Conservation (phyloP, 2,797 vertebrate genomes). For the Anableps anableps region DNA sequence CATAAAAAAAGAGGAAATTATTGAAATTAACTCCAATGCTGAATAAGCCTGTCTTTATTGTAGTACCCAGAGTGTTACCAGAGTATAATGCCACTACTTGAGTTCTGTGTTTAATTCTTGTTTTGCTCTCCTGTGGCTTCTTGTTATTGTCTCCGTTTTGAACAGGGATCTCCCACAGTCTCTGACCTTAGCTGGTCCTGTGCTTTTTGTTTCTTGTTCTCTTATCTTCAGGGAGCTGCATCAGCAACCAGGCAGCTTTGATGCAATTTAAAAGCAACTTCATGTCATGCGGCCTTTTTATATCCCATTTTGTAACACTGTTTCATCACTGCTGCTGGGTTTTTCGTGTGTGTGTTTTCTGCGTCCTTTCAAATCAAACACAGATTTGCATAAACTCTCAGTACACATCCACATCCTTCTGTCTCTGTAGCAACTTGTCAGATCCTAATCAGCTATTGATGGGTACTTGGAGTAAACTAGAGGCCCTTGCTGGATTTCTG, state of each 20-base stretch:
- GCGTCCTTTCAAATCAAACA: slow-evolving; percentile 19
- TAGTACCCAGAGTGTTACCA: not conserved
- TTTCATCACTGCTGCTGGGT: slow-evolving; percentile 6
- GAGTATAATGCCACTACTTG: not conserved
- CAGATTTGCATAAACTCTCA: slow-evolving; percentile 4
- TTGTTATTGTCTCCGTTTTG: slow-evolving; percentile 24
- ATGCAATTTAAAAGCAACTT: slow-evolving; percentile 45
- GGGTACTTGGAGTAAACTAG: slow-evolving; percentile 33
- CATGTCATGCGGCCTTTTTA: slow-evolving; percentile 20
- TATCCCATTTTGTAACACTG: slow-evolving; percentile 18
- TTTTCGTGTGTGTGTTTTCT: slow-evolving; percentile 36
- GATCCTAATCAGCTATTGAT: slow-evolving; percentile 5
- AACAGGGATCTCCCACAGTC: slow-evolving; percentile 17
- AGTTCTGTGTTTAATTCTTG: slow-evolving; percentile 3
- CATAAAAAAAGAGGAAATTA: not conserved
- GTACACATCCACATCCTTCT: slow-evolving; percentile 1
- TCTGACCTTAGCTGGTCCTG: slow-evolving; percentile 11
- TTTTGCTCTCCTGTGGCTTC: slow-evolving; percentile 13
- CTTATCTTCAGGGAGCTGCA: slow-evolving; percentile 59
- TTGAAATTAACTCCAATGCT: not conserved
- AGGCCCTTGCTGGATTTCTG: slow-evolving; percentile 37
- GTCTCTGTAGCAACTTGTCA: not conserved
- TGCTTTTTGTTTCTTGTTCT: slow-evolving; percentile 54
- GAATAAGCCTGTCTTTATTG: not conserved
- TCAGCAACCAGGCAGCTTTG: slow-evolving; percentile 38